Conservation (phyloP, 2,888 invertebrate genomes). For the Resseliella maxima region DNA sequence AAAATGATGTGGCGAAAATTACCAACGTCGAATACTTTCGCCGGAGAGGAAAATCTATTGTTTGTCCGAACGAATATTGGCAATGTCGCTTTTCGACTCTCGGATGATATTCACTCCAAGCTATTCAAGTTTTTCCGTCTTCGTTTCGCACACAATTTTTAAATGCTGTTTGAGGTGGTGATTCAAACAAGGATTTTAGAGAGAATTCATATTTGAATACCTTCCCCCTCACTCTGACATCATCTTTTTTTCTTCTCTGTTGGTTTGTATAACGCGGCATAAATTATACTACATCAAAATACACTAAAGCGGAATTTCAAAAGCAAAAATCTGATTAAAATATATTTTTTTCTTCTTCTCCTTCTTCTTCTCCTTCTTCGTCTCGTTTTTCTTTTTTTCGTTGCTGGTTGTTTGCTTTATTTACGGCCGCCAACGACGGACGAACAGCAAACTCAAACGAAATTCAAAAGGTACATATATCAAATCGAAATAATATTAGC, state of each 20-base stretch:
- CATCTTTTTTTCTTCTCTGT: background rate
- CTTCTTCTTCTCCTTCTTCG: background rate
- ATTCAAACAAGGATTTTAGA: too few relatives aligned
- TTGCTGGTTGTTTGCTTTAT: constrained; percentile 28
- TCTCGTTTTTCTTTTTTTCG: background rate
- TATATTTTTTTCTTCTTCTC: background rate
- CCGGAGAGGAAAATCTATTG: background rate
- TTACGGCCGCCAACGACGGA: background rate
- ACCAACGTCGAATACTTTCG: background rate
- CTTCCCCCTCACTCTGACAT: background rate
- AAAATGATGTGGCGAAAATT: constrained; percentile 38
- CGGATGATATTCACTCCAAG: background rate
- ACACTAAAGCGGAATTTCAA: constrained; percentile 4
- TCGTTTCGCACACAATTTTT: background rate
- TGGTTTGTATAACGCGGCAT: constrained; percentile 12
- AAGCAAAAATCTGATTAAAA: constrained; percentile 53
- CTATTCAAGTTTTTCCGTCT: background rate
- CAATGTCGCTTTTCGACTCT: constrained; percentile 22
- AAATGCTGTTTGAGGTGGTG: background rate
- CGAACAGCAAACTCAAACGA: background rate
- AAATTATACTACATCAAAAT: constrained; percentile 1
- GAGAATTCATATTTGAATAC: too few relatives aligned
- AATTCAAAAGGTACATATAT: constrained; percentile 51
- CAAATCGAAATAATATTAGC: constrained; percentile 46
- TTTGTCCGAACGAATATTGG: constrained; percentile 48